Conservation (phyloP, 1,140 invertebrate genomes). For the Zaprionus tsacasi region DNA sequence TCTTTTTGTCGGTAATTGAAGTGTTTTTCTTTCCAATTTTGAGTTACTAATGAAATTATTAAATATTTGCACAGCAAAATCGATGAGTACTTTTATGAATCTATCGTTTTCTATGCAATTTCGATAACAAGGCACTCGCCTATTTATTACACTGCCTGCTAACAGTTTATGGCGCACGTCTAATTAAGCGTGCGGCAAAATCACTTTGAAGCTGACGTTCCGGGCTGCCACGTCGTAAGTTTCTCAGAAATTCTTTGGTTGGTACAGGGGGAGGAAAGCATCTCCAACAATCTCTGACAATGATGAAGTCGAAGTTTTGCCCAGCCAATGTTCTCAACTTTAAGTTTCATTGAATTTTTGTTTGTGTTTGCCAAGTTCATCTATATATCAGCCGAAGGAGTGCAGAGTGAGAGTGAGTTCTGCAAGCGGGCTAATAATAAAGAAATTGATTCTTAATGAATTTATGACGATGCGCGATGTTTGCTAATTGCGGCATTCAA, state of each 20-base stretch:
- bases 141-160: conserved; percentile 3
- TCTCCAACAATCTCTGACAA: neutral
- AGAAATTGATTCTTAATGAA: conserved; percentile 61
- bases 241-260: conserved; percentile 6
- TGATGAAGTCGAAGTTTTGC: conserved; percentile 13
- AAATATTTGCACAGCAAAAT: neutral
- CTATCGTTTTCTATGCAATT: neutral
- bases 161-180: conserved; percentile 29
- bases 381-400: neutral
- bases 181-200: conserved; percentile 38
- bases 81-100: neutral
- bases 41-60: neutral
- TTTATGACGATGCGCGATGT: conserved; percentile 41
- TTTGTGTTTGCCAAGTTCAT: conserved; percentile 9
- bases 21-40: no score
- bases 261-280: no score
- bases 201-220: conserved; percentile 9
- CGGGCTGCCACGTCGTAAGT: neutral
- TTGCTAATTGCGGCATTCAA: conserved; percentile 43
- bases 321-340: neutral
- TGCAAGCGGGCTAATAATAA: conserved; percentile 32
- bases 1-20: no score
- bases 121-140: neutral
- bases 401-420: neutral
- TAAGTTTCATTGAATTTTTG: conserved; percentile 29